phyloP scores from a whole-genome alignment of 64 coral and sea anemone genomes.

The Platygyra sinensis region DNA sequence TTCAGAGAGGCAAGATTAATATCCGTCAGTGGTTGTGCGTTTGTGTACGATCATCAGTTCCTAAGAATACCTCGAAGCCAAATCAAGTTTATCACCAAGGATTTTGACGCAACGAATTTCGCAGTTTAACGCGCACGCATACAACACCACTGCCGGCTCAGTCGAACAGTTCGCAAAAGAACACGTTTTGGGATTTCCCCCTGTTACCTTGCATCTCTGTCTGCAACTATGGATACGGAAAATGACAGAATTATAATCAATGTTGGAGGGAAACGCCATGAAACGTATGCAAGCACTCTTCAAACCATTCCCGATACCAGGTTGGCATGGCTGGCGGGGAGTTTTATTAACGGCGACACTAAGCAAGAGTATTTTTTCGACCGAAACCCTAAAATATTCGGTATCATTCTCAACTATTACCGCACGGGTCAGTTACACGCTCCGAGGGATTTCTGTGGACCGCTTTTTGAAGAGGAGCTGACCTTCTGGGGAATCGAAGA shows the following conservation, averaged over 20 bases:
- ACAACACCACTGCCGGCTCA: not conserved
- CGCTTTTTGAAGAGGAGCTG: no score
- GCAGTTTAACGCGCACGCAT: not conserved
- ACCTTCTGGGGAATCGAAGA: no score
- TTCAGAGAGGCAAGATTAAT: not conserved
- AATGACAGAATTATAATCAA: constrained; percentile 83
- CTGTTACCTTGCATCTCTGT: constrained; percentile 15
- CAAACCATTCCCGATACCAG: no score
- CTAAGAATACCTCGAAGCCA: not conserved
- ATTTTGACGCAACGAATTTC: not conserved
- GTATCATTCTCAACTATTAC: no score
- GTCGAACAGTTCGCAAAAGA: not conserved
- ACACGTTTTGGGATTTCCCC: not conserved
- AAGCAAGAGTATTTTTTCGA: no score
- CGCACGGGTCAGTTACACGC: no score
- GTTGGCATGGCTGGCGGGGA: no score
- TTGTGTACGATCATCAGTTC: not conserved
- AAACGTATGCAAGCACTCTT: no score
- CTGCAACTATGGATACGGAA: constrained; percentile 47
- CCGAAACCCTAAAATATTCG: no score
- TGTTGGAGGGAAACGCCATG: no score
- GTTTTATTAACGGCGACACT: no score
- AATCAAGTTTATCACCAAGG: not conserved
- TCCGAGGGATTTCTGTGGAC: no score
- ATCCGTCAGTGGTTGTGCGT: not conserved